Evolutionary conservation across 2,113 vertebrate species (phyloP), one percentile per base, ranked within the genome.

Genomic region (Sander lucioperca): DNA sequence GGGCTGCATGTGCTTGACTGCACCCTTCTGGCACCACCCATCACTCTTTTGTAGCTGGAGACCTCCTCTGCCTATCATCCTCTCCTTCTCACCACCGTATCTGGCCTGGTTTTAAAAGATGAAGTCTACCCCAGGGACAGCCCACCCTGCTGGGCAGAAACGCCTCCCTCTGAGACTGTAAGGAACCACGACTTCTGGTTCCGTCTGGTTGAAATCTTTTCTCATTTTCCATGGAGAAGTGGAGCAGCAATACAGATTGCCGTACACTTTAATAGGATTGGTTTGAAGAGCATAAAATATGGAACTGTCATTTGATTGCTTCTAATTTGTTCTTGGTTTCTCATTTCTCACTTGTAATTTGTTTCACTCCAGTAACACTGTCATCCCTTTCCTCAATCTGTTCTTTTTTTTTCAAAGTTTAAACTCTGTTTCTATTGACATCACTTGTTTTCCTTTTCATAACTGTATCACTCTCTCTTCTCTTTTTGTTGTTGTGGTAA

Each of bases 21-120:
- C 79, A 6, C 59, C 77, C 80, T 76, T 51, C 83, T 82, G 77
- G 90, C 89, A 92, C 72, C 83, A 64, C 69, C 88, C 83, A 93
- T 92, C 89, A 88, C 59, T 91, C 91, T 90, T 85, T 67, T 77
- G 74, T 66, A 79, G 82, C 79, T 47, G 30, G 64, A 85, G 77
- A 88, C 51, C 63, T 76, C 79, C 69, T 50, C 77, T 78, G 63
- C 87, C 82, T 67, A 21, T 81, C 90, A 82, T 59, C 78, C 48
- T 77, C 61, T 50, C 58, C 73, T 23, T 64, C 16, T 77, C 54
- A 70, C 61, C 71, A 45, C 33, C 18, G 4, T 64, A n/a, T 79
- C 58, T 53, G 70, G 58, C 63, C 70, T 74, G 70, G 66, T 64
- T 77, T 70, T 79, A 64, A 87, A 87, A 70, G 74, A 85, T 83